Evolutionary conservation across 2,113 vertebrate genomes (phyloP).

Genomic region (Nesogale talazaci): DNA sequence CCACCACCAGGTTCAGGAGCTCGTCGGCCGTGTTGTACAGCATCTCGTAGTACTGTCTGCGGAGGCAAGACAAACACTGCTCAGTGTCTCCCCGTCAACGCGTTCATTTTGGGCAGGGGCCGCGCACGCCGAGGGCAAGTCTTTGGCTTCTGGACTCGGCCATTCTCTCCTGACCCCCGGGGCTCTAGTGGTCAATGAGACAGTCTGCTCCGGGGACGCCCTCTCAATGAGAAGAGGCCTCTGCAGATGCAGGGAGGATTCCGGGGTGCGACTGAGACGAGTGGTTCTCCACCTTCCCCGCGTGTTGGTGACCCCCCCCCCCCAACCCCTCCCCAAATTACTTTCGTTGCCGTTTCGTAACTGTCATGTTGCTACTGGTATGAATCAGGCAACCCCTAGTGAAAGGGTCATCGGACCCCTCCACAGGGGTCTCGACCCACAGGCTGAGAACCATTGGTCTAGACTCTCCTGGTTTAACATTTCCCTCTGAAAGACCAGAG

Average conservation of each 20-base stretch:
- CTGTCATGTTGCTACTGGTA: too few species aligned
- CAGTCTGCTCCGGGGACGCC: neutral
- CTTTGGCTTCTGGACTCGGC: neutral
- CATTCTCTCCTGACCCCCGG: neutral
- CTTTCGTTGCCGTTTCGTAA: too few species aligned
- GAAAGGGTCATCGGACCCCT: too few species aligned
- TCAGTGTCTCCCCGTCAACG: neutral
- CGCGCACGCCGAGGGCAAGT: neutral
- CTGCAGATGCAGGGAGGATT: neutral
- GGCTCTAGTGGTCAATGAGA: neutral
- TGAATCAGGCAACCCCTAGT: too few species aligned
- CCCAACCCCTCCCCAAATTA: too few species aligned
- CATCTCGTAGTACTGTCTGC: conserved; percentile 99
- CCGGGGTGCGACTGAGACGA: neutral
- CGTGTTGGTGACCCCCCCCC: too few species aligned
- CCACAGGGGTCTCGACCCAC: too few species aligned
- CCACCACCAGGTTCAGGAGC: conserved; percentile 98
- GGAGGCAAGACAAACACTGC: neutral
- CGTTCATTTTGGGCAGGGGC: accelerated
- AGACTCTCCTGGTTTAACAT: neutral
- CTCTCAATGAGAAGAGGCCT: neutral
- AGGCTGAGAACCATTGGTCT: too few species aligned
- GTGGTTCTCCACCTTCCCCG: too few species aligned
- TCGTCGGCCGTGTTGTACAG: conserved; percentile 97
- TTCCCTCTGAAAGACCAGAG: neutral